Evolutionary conservation across 1,140 invertebrate genomes (phyloP), one percentile per base, ranked within the genome.

Genomic region (Camponotus floridanus): DNA sequence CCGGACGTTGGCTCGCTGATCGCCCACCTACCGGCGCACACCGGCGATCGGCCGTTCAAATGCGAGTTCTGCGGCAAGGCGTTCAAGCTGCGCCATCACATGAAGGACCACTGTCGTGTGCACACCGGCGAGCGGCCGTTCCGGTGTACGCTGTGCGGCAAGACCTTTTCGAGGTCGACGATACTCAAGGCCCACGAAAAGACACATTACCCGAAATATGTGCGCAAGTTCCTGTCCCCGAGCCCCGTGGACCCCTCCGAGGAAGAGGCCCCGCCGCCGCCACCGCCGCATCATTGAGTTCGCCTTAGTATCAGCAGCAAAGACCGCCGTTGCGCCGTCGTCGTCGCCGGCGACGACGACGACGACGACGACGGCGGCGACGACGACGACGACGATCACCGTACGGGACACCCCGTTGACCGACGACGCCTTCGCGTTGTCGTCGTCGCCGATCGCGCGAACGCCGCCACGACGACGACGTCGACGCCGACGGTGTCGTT

Each of bases 21-120:
- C 93, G 96, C 97, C 86, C 98, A 98, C 94, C 95, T 98, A 92
- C 98, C 98, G 31, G 97, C 97, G 71, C 98, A 98, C 94, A 98
- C 98, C 71, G 98, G 98, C 79, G 98, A 98, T 93, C 95, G 97
- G 91, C 98, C 98, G 57, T 98, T 98, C 94, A 98, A 98, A 95
- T 98, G 98, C 96, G 98, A 98, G 94, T 98, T 98, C 95, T 98
- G 98, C 94, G 98, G 98, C 79, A 98, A 98, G 95, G 97, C 98
- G 85, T 98, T 98, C 95, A 98, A 98, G 94, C 94, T 98, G 88
- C 96, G 98, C 65, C 98, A 98, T 94, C 98, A 98, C 95, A 98
- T 98, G 98, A 98, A 98, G 95, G 98, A 98, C 95, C 98, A 98
- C 94, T 98, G 98, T 95, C 97, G 98, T 91, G 98, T 98, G 74